A percentile compares a stretch with the other conserved stretches of the same genome.
Conservation (phyloP, 1,140 invertebrate species). For the Drosophila erecta region DNA sequence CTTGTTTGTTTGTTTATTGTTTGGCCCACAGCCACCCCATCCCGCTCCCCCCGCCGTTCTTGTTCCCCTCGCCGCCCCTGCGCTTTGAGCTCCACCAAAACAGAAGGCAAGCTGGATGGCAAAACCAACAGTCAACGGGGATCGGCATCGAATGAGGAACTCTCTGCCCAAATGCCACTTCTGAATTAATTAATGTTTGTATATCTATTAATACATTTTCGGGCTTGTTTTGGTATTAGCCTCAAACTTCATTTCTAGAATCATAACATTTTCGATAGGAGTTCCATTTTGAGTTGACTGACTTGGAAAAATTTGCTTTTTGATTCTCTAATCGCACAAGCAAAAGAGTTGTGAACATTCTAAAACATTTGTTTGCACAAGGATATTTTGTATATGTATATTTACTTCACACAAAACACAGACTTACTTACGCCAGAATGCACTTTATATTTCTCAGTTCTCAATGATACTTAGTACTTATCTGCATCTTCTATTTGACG, state of each 20-base stretch:
- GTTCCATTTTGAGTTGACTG: too few species aligned
- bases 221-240: too few species aligned
- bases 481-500: too few species aligned
- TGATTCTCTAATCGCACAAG: background rate
- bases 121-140: constrained; percentile 12
- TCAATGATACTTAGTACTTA: too few species aligned
- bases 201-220: too few species aligned
- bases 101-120: constrained; percentile 9
- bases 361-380: background rate
- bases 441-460: too few species aligned
- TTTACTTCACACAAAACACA: background rate
- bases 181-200: too few species aligned
- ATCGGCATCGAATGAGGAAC: background rate
- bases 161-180: background rate
- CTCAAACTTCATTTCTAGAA: too few species aligned
- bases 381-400: background rate
- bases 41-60: background rate
- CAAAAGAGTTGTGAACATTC: background rate
- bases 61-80: background rate
- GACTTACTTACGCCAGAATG: too few species aligned
- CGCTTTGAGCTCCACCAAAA: constrained; percentile 18
- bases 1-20: constrained; percentile 78
- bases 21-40: constrained; percentile 21
- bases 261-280: too few species aligned
- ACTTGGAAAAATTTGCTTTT: too few species aligned